A percentile compares a stretch with the other conserved stretches of the same genome.
phyloP scores from a whole-genome alignment of 1,140 invertebrate species.

The Campoletis sonorensis region DNA sequence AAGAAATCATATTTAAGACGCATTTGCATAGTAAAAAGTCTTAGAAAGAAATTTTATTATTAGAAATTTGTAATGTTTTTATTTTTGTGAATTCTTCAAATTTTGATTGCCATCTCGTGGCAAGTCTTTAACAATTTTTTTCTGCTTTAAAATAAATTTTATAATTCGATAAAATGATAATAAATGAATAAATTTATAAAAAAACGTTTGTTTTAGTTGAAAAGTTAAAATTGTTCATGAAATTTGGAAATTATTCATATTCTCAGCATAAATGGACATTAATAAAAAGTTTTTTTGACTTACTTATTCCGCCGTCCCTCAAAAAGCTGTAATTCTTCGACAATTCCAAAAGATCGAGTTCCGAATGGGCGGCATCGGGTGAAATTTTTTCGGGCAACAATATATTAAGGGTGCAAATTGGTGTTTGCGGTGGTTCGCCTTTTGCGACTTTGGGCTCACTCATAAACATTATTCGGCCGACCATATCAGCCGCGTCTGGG shows the following conservation, averaged over 20 bases:
- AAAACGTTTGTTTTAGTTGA: too few species aligned
- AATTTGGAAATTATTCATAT: too few species aligned
- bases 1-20: not conserved
- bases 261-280: conserved; percentile 3
- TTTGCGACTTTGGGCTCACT: conserved; percentile 91
- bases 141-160: too few species aligned
- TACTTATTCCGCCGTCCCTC: conserved; percentile 78
- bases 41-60: too few species aligned
- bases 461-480: conserved; percentile 95
- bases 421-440: conserved; percentile 89
- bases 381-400: conserved; percentile 87
- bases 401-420: conserved; percentile 94
- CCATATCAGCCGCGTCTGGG: conserved; percentile 82
- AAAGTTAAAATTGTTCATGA: too few species aligned
- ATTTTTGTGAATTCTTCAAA: too few species aligned
- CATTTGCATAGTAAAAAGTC: too few species aligned
- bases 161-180: too few species aligned
- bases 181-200: too few species aligned
- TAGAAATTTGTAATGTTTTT: too few species aligned
- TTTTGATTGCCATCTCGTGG: too few species aligned
- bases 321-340: conserved; percentile 83
- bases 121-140: too few species aligned
- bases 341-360: conserved; percentile 83
- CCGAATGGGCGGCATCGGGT: conserved; percentile 82
- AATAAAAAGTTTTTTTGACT: conserved; percentile 59